phyloP scores from a whole-genome alignment of 2,113 vertebrate genomes.

The Colossoma macropomum region DNA sequence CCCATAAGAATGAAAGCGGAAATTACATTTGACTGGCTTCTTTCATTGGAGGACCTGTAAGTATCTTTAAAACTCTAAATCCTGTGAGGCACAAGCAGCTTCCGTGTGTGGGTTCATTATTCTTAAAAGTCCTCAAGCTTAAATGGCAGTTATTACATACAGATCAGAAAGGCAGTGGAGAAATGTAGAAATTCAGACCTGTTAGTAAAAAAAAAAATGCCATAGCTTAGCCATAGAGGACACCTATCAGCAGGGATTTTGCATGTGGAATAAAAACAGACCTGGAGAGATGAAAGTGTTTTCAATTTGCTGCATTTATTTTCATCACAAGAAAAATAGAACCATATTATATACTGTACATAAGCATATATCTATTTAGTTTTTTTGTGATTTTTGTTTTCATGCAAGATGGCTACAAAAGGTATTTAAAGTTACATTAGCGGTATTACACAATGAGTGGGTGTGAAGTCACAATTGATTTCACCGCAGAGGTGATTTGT shows the following conservation, averaged over 20 bases:
- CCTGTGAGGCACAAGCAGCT: neutral
- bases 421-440: conserved; percentile 12
- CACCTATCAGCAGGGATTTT: neutral
- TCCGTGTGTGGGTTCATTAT: neutral
- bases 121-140: neutral
- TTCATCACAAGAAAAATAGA: conserved; percentile 57
- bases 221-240: too few species aligned
- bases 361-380: conserved; percentile 42
- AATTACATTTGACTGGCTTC: conserved; percentile 31
- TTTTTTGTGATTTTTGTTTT: conserved; percentile 51
- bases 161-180: too few species aligned
- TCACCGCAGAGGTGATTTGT: conserved; percentile 15
- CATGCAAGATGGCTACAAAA: conserved; percentile 67
- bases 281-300: neutral
- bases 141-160: neutral
- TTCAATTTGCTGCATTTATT: conserved; percentile 50
- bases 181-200: too few species aligned
- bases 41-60: conserved; percentile 29
- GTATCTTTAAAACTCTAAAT: conserved; percentile 33
- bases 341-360: conserved; percentile 44
- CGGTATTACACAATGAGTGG: conserved; percentile 11
- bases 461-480: conserved; percentile 15
- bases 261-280: conserved; percentile 15
- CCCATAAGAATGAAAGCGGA: conserved; percentile 24
- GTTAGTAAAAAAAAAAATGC: neutral